These are phyloP conservation scores for Apoderus coryli DNA, from an alignment of 2,888 invertebrate genomes.

Conservation along the genomic window DNA sequence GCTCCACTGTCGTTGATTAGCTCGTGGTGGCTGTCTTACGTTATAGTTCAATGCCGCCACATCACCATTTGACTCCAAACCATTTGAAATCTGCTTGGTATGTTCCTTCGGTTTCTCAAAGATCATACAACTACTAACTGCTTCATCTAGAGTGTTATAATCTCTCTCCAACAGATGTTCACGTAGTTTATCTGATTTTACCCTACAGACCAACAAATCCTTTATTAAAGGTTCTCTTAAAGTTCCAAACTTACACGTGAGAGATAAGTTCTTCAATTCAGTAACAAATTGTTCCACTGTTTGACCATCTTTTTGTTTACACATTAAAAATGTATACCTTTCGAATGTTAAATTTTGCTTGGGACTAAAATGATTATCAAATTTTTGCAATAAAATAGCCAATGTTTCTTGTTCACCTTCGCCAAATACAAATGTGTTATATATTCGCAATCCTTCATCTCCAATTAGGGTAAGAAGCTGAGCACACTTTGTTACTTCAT, in stretches of 20 bases:
- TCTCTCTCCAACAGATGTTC: conserved; percentile 14
- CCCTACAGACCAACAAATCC: conserved; percentile 13
- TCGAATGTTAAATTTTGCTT: conserved; percentile 15
- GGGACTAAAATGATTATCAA: conserved; percentile 11
- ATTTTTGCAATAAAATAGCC: conserved; percentile 8
- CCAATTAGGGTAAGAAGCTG: conserved; percentile 11
- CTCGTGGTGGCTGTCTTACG: no score
- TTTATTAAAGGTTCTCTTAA: conserved; percentile 10
- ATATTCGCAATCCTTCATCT: conserved; percentile 10
- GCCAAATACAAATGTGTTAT: conserved; percentile 9
- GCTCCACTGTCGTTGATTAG: no score
- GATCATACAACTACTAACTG: conserved; percentile 13
- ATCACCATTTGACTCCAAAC: conserved; percentile 1
- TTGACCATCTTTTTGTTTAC: conserved; percentile 13
- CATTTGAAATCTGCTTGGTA: conserved; percentile 1
- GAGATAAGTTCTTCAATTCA: conserved; percentile 13
- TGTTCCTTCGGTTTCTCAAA: conserved; percentile 11
- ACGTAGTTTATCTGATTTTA: conserved; percentile 11
- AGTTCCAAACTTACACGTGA: conserved; percentile 12
- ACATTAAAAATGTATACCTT: conserved; percentile 13
- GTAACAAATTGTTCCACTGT: conserved; percentile 13
- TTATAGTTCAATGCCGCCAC: no score
- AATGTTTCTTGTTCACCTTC: conserved; percentile 7
- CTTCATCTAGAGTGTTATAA: conserved; percentile 12
- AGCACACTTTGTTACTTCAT: conserved; percentile 9